Evolutionary conservation across 1,140 invertebrate species (phyloP).

Genomic region (Drosophila leontia): DNA sequence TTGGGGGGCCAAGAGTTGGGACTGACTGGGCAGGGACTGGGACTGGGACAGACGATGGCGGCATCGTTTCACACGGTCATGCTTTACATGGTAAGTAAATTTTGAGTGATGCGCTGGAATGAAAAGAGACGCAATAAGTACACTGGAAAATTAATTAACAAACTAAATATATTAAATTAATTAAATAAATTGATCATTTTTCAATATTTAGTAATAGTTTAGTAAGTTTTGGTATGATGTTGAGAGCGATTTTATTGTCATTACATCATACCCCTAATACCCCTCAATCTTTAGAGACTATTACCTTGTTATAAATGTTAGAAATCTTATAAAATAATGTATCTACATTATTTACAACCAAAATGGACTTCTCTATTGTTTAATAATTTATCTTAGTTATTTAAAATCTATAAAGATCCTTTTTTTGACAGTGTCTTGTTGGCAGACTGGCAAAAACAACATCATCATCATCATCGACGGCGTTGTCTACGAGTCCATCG

Average conservation of each 20-base stretch:
- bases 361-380: too few relatives aligned
- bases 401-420: not conserved
- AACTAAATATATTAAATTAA: not conserved
- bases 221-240: too few relatives aligned
- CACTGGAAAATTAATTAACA: not conserved
- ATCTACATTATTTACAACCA: not conserved
- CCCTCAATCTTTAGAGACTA: too few relatives aligned
- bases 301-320: too few relatives aligned
- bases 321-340: too few relatives aligned
- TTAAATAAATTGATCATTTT: too few relatives aligned
- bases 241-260: too few relatives aligned
- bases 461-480: constrained; percentile 26
- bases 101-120: constrained; percentile 46
- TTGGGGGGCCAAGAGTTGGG: not conserved
- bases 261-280: too few relatives aligned
- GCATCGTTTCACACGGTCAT: constrained; percentile 63
- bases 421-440: not conserved
- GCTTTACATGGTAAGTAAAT: constrained; percentile 62
- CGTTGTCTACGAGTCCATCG: constrained; percentile 38
- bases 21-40: not conserved
- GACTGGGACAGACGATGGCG: constrained; percentile 26
- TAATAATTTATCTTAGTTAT: not conserved
- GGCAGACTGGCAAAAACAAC: constrained; percentile 17
- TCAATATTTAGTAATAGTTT: too few relatives aligned
- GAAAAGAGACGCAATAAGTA: constrained; percentile 26